These are phyloP conservation scores for Lymantria monacha DNA, from an alignment of 2,888 invertebrate species.

Conservation along the genomic window DNA sequence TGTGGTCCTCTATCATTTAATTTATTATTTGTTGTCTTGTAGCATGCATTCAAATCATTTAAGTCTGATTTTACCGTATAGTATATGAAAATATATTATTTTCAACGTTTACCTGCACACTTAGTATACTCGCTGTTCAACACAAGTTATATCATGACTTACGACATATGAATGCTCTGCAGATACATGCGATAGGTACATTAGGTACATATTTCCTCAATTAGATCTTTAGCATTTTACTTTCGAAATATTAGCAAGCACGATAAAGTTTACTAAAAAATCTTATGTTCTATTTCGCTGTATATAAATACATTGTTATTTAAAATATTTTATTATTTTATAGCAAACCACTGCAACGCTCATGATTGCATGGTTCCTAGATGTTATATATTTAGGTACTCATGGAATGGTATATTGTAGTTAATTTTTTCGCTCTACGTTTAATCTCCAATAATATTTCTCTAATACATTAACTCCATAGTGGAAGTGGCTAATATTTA, in stretches of 20 bases:
- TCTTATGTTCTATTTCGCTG: constrained; percentile 20
- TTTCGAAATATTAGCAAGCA: constrained; percentile 34
- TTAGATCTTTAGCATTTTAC: constrained; percentile 49
- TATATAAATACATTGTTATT: constrained; percentile 1
- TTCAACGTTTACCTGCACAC: constrained; percentile 29
- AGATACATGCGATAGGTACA: neutral
- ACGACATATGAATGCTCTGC: neutral
- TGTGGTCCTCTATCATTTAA: constrained; percentile 10
- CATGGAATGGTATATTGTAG: constrained; percentile 39
- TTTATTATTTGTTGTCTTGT: constrained; percentile 17
- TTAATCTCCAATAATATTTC: constrained; percentile 76
- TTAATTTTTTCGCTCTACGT: constrained; percentile 36
- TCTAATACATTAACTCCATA: constrained; percentile 14
- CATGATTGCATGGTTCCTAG: constrained; percentile 34
- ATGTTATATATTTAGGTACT: constrained; percentile 17
- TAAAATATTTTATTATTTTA: constrained; percentile 1
- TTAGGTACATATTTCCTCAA: constrained; percentile 52
- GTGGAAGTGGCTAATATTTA: neutral
- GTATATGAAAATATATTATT: constrained; percentile 19
- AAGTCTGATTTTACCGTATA: constrained; percentile 17
- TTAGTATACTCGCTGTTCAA: neutral
- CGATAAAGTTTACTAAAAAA: constrained; percentile 24
- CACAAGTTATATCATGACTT: neutral
- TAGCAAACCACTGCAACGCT: constrained; percentile 16
- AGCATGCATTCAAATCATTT: constrained; percentile 27